Conservation (phyloP, 2,888 invertebrate genomes). For the Caenorhabditis sulstoni region DNA sequence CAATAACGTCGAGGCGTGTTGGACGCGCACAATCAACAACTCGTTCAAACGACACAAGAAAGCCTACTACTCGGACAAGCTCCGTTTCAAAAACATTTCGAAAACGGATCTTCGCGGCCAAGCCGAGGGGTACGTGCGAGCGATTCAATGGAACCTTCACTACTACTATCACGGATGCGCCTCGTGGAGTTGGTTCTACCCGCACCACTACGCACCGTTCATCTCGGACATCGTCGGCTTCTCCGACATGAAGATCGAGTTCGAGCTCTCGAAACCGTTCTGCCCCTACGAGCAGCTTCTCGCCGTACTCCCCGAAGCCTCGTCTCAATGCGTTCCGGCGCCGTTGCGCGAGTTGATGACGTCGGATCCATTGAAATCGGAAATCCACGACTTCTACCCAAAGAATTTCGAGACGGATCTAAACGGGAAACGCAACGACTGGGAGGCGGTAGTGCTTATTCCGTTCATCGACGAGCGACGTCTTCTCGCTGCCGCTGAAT, state of each 20-base stretch:
- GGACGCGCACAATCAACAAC: slow-evolving; percentile 82
- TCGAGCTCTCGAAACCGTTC: slow-evolving; percentile 91
- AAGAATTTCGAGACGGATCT: slow-evolving; percentile 92
- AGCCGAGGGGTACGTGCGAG: slow-evolving; percentile 91
- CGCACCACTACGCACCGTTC: slow-evolving; percentile 96
- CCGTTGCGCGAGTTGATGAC: slow-evolving; percentile 85
- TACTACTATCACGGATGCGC: slow-evolving; percentile 97
- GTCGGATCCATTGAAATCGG: slow-evolving; percentile 84
- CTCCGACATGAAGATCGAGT: slow-evolving; percentile 86
- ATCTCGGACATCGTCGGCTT: slow-evolving; percentile 93
- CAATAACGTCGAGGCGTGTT: slow-evolving; percentile 69
- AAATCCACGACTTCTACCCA: slow-evolving; percentile 93
- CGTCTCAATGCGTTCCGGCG: slow-evolving; percentile 87
- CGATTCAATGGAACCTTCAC: slow-evolving; percentile 95
- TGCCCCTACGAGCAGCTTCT: slow-evolving; percentile 93
- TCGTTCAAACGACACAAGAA: slow-evolving; percentile 91
- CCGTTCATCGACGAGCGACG: slow-evolving; percentile 91
- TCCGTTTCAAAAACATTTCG: slow-evolving; percentile 87
- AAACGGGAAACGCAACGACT: slow-evolving; percentile 95
- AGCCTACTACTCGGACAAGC: slow-evolving; percentile 87
- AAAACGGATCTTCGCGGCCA: slow-evolving; percentile 89
- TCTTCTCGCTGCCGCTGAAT: slow-evolving; percentile 85
- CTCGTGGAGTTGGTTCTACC: slow-evolving; percentile 98
- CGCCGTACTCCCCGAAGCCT: slow-evolving; percentile 91
- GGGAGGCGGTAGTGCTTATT: slow-evolving; percentile 95